Percentiles rank a stretch among this genome's conserved stretches.
Evolutionary conservation across 2,113 vertebrate species (phyloP).

Genomic region (Dicrurus megarhynchus): DNA sequence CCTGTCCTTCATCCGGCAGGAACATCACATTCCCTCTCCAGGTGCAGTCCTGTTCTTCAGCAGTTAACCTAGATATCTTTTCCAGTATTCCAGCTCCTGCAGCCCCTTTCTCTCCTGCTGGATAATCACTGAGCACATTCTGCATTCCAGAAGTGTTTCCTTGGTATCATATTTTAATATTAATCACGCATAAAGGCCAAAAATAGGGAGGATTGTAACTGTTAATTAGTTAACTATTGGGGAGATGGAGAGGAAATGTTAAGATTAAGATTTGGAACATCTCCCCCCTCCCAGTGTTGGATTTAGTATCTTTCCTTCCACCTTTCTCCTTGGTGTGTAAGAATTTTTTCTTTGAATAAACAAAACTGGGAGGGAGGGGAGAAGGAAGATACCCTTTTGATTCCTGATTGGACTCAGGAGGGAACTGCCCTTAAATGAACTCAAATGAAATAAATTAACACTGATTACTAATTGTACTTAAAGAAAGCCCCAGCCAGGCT

Average conservation of each 20-base stretch:
- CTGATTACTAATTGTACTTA: neutral
- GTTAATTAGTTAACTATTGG: neutral
- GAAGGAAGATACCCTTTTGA: neutral
- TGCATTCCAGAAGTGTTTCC: neutral
- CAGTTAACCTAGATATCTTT: neutral
- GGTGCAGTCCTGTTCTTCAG: neutral
- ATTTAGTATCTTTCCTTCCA: neutral
- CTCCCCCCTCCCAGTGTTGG: neutral
- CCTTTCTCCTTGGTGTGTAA: neutral
- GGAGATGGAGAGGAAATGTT: neutral
- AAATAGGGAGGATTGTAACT: neutral
- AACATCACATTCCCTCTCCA: neutral
- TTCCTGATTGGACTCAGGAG: neutral
- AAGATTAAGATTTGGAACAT: neutral
- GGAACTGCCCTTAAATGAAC: neutral
- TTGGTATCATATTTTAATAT: neutral
- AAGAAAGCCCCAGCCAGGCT: accelerated
- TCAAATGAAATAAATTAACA: neutral
- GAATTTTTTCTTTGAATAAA: neutral
- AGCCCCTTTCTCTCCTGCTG: neutral
- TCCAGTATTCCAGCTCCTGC: neutral
- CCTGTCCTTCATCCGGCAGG: neutral
- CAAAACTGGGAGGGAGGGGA: neutral
- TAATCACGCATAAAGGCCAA: neutral
- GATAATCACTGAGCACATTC: neutral